These are phyloP conservation scores for Anser cygnoides DNA, from an alignment of 2,113 vertebrate genomes.

Conservation along the genomic window DNA sequence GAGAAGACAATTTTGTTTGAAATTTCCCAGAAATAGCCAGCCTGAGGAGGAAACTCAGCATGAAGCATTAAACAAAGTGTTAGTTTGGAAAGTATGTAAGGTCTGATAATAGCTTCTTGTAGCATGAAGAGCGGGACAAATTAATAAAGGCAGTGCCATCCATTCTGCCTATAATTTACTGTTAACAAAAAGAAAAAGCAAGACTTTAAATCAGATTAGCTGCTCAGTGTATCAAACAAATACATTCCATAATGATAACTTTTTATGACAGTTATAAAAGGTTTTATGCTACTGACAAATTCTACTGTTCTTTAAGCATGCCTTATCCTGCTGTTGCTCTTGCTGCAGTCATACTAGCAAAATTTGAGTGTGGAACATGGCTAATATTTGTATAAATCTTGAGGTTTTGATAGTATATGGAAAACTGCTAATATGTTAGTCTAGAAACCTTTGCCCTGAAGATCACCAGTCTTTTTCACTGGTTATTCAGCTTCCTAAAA, in stretches of 20 bases:
- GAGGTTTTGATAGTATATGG: background rate
- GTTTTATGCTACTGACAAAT: background rate
- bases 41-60: background rate
- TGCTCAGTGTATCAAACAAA: background rate
- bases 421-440: background rate
- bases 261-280: background rate
- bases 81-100: background rate
- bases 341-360: background rate
- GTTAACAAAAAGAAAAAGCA: background rate
- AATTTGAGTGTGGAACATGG: background rate
- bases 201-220: background rate
- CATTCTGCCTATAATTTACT: background rate
- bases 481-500: background rate
- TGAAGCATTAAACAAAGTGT: background rate
- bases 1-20: background rate
- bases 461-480: background rate
- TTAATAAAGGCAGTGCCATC: background rate
- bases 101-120: background rate
- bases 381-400: background rate
- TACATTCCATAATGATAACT: background rate
- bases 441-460: background rate
- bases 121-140: background rate
- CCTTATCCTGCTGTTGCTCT: background rate
- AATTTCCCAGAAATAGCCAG: background rate
- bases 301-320: background rate